phyloP scores from a whole-genome alignment of 2,797 vertebrate species.

The Podarcis lilfordi region DNA sequence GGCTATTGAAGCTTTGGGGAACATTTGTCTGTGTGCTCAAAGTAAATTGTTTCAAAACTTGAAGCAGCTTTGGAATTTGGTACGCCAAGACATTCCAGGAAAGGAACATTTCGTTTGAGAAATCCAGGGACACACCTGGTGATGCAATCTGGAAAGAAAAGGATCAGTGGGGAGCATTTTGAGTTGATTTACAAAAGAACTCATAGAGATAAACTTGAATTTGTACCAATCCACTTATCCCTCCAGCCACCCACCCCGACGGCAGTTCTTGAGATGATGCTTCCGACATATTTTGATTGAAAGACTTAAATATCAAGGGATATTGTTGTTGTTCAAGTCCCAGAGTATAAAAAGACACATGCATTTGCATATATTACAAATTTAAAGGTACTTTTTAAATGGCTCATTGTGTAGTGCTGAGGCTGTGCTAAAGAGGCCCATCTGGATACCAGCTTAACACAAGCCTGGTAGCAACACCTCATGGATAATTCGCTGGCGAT shows the following conservation, averaged over 20 bases:
- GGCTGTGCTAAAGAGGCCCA: conserved; percentile 31
- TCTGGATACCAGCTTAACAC: conserved; percentile 29
- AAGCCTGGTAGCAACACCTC: conserved; percentile 9
- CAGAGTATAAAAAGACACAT: conserved; percentile 22
- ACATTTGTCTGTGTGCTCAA: neutral
- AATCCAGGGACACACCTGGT: neutral
- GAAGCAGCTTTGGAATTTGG: neutral
- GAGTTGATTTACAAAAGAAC: neutral
- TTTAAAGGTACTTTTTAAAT: conserved; percentile 27
- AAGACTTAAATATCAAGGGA: conserved; percentile 16
- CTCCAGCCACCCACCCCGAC: neutral
- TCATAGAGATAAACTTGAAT: neutral
- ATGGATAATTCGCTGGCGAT: conserved; percentile 11
- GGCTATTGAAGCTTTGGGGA: neutral
- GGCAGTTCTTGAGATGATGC: neutral
- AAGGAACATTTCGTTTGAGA: neutral
- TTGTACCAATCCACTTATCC: neutral
- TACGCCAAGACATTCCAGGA: neutral
- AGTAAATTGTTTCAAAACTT: neutral
- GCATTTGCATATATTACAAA: conserved; percentile 22
- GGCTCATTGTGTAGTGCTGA: neutral
- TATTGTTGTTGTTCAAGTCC: conserved; percentile 12
- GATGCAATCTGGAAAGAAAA: neutral
- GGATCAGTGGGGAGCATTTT: too few relatives aligned
- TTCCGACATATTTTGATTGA: conserved; percentile 17